phyloP scores from a whole-genome alignment of 1,140 invertebrate genomes.

The Lanistes nyassanus region DNA sequence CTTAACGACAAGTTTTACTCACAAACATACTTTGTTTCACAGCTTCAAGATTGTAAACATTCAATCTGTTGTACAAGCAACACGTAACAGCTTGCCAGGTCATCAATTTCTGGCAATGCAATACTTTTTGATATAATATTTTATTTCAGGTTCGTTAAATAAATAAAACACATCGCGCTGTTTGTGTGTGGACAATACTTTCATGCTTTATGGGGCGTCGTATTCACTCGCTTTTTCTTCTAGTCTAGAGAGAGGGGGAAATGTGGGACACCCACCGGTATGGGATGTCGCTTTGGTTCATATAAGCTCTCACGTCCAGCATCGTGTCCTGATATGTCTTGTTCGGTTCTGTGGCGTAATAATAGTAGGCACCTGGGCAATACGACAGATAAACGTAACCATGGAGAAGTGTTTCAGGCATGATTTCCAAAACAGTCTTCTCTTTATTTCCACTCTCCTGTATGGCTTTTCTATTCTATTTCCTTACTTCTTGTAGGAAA shows the following conservation, averaged over 20 bases:
- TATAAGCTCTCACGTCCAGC: slow-evolving; percentile 34
- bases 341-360: slow-evolving; percentile 46
- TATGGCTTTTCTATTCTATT: neutral
- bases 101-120: too few species aligned
- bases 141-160: too few species aligned
- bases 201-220: too few species aligned
- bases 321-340: slow-evolving; percentile 52
- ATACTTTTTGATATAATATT: too few species aligned
- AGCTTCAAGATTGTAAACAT: too few species aligned
- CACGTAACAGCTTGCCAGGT: too few species aligned
- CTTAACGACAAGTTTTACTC: too few species aligned
- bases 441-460: neutral
- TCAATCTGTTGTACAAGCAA: too few species aligned
- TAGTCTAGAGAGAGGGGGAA: neutral
- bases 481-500: neutral
- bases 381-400: neutral
- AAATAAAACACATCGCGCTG: too few species aligned
- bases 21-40: too few species aligned
- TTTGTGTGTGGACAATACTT: too few species aligned
- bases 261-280: slow-evolving; percentile 33
- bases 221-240: too few species aligned
- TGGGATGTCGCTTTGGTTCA: slow-evolving; percentile 34
- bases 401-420: neutral
- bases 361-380: slow-evolving; percentile 50
- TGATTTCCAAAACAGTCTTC: neutral